These are phyloP conservation scores for Cynopterus brachyotis DNA, from an alignment of 2,113 vertebrate species.

Conservation along the genomic window DNA sequence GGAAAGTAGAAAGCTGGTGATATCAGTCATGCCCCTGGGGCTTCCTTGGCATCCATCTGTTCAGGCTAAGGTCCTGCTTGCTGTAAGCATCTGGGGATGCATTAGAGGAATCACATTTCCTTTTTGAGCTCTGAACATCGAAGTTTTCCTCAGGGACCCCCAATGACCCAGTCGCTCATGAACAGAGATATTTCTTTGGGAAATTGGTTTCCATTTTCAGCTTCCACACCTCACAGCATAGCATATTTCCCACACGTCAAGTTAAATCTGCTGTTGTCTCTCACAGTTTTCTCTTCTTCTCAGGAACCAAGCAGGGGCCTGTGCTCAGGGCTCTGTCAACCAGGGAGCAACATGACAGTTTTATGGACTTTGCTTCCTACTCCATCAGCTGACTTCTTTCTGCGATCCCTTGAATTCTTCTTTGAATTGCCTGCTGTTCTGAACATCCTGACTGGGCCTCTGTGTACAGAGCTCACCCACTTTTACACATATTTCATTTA, in stretches of 20 bases:
- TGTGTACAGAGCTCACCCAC: not conserved
- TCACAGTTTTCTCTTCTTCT: slow-evolving; percentile 45
- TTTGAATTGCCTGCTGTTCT: not conserved
- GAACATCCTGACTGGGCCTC: not conserved
- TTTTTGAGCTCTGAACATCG: not conserved
- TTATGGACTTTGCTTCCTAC: not conserved
- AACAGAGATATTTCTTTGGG: slow-evolving; percentile 61
- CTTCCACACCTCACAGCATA: slow-evolving; percentile 63
- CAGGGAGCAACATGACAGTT: not conserved
- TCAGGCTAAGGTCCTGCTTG: not conserved
- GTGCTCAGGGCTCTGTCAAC: not conserved
- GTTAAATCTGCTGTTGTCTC: slow-evolving; percentile 59
- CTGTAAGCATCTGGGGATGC: not conserved
- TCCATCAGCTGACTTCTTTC: not conserved
- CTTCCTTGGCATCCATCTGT: not conserved
- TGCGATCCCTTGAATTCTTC: not conserved
- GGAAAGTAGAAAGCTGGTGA: not conserved
- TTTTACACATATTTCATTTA: not conserved
- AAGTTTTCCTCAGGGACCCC: slow-evolving; percentile 13
- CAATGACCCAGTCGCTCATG: slow-evolving; percentile 52
- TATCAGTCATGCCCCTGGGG: not conserved
- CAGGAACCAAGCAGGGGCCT: not conserved
- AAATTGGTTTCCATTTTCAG: slow-evolving; percentile 66
- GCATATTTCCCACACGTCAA: slow-evolving; percentile 59
- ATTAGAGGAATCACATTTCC: slow-evolving; percentile 23